Conservation (phyloP, 2,797 vertebrate genomes). For the Manis javanica region DNA sequence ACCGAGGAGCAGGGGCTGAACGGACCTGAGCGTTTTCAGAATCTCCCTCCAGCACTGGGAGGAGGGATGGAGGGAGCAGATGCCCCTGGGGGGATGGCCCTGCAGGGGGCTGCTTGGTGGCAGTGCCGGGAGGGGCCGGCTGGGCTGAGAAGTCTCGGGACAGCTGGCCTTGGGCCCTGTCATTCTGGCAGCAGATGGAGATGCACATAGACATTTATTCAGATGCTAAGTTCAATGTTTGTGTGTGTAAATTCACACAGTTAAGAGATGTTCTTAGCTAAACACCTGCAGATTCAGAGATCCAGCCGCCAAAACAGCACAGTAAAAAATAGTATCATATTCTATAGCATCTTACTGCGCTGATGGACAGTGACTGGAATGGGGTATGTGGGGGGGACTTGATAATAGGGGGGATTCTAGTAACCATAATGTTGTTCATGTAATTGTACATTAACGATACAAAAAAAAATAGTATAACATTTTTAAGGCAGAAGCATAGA, state of each 20-base stretch:
- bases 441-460: too few relatives aligned
- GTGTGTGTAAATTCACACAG: not conserved
- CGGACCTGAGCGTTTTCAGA: too few relatives aligned
- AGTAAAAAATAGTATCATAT: not conserved
- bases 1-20: not conserved
- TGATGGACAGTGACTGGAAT: too few relatives aligned
- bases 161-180: not conserved
- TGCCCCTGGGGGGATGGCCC: not conserved
- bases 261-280: not conserved
- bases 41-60: not conserved
- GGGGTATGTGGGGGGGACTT: too few relatives aligned
- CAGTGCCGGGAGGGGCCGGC: not conserved
- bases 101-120: not conserved
- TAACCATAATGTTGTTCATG: too few relatives aligned
- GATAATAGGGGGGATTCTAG: too few relatives aligned
- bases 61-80: not conserved
- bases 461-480: too few relatives aligned
- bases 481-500: not conserved
- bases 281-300: not conserved
- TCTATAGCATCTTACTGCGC: too few relatives aligned
- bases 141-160: not conserved
- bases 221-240: not conserved
- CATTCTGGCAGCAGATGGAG: not conserved
- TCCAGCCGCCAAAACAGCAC: not conserved
- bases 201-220: not conserved